phyloP scores from a whole-genome alignment of 2,888 invertebrate genomes.

The Nezara viridula region DNA sequence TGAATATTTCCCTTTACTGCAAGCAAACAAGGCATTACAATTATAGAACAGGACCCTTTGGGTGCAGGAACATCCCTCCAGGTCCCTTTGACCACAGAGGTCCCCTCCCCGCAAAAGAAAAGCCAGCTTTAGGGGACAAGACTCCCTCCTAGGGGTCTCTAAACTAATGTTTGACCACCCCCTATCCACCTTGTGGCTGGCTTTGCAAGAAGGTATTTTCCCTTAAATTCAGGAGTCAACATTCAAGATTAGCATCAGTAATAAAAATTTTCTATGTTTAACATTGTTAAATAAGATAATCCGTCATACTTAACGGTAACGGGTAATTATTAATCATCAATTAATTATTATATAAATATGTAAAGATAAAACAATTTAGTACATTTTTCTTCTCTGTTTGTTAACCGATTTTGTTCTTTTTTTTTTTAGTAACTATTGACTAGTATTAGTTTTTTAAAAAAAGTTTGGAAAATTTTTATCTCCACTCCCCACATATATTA shows the following conservation, averaged over 20 bases:
- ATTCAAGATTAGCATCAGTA: not conserved
- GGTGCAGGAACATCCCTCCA: not conserved
- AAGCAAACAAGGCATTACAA: not conserved
- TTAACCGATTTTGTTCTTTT: too few relatives aligned
- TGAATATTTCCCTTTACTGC: not conserved
- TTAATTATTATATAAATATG: too few relatives aligned
- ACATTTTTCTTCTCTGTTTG: too few relatives aligned
- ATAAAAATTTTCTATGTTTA: too few relatives aligned
- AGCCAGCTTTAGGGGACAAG: slow-evolving; percentile 8
- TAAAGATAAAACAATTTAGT: too few relatives aligned
- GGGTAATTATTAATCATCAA: too few relatives aligned
- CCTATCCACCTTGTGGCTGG: not conserved
- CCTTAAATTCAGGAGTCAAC: not conserved
- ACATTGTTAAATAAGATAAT: too few relatives aligned
- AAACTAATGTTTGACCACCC: not conserved
- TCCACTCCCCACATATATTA: too few relatives aligned
- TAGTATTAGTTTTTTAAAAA: too few relatives aligned
- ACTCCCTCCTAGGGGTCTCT: not conserved
- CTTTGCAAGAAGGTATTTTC: not conserved
- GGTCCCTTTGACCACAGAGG: not conserved
- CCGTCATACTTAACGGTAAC: too few relatives aligned
- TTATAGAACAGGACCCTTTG: not conserved
- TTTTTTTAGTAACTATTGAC: too few relatives aligned
- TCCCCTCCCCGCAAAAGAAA: not conserved
- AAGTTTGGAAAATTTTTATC: too few relatives aligned